phyloP scores from a whole-genome alignment of 1,140 invertebrate genomes.

The Bombus difficillimus region DNA sequence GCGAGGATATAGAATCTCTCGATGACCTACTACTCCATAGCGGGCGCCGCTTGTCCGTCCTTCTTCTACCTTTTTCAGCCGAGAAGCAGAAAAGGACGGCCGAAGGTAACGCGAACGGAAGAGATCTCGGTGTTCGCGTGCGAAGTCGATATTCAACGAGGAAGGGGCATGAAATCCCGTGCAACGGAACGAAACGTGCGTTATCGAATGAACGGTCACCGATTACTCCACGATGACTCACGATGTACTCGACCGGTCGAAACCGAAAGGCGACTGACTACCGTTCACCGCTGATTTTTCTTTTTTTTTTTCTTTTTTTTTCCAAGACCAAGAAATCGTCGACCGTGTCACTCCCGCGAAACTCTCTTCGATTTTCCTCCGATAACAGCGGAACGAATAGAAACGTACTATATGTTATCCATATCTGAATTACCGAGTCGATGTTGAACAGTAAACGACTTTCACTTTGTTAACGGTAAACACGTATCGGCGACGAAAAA shows the following conservation, averaged over 20 bases:
- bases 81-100: neutral
- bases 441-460: neutral
- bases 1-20: conserved; percentile 18
- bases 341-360: neutral
- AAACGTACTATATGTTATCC: neutral
- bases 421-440: neutral
- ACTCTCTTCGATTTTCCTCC: neutral
- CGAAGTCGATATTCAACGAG: neutral
- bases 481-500: neutral
- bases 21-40: conserved; percentile 24
- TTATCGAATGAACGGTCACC: conserved; percentile 19
- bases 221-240: conserved; percentile 1
- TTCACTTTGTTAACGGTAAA: neutral
- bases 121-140: neutral
- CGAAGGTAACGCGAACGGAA: conserved; percentile 10
- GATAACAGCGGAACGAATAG: neutral
- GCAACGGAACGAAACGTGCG: conserved; percentile 11
- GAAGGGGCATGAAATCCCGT: conserved; percentile 11
- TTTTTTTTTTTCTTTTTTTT: neutral
- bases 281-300: neutral
- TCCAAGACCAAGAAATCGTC: neutral
- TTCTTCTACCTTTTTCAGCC: neutral
- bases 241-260: neutral
- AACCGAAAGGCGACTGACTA: neutral
- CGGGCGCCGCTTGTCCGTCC: neutral